These are phyloP conservation scores for Tolmerus cingulatus DNA, from an alignment of 2,888 invertebrate genomes.

Conservation along the genomic window DNA sequence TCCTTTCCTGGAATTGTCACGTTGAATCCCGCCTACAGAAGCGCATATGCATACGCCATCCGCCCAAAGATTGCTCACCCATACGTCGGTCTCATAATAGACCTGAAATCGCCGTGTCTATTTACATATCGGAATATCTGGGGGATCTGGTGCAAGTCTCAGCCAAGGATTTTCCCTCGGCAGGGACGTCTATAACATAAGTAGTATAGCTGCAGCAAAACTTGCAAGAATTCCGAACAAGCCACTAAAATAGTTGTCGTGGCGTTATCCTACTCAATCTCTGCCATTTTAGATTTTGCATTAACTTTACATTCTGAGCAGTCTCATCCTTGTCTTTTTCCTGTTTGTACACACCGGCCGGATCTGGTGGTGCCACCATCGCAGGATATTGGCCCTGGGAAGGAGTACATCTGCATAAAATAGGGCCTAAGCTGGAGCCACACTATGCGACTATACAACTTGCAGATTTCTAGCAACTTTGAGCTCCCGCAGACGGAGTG, in stretches of 20 bases:
- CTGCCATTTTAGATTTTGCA: conserved; percentile 38
- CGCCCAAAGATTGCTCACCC: not conserved
- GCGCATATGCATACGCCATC: not conserved
- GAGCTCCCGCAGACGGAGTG: conserved; percentile 8
- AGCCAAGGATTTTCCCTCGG: not conserved
- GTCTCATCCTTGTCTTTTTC: conserved; percentile 27
- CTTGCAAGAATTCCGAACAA: conserved; percentile 16
- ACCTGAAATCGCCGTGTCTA: not conserved
- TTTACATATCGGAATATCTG: conserved; percentile 33
- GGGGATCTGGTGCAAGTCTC: not conserved
- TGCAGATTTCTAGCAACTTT: not conserved
- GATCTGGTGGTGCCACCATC: not conserved
- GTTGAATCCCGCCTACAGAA: not conserved
- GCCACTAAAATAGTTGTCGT: conserved; percentile 35
- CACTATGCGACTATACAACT: not conserved
- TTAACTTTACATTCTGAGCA: conserved; percentile 36
- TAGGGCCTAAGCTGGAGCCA: not conserved
- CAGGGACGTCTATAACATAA: not conserved
- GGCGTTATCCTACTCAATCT: conserved; percentile 35
- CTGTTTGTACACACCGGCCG: not conserved
- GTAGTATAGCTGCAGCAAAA: not conserved
- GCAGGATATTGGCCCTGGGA: not conserved
- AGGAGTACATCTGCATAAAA: conserved; percentile 20
- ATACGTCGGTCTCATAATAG: not conserved
- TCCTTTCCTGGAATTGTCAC: conserved; percentile 29